Evolutionary conservation across 2,113 vertebrate genomes (phyloP), one percentile per base, ranked within the genome.

Genomic region (Tragelaphus scriptus): DNA sequence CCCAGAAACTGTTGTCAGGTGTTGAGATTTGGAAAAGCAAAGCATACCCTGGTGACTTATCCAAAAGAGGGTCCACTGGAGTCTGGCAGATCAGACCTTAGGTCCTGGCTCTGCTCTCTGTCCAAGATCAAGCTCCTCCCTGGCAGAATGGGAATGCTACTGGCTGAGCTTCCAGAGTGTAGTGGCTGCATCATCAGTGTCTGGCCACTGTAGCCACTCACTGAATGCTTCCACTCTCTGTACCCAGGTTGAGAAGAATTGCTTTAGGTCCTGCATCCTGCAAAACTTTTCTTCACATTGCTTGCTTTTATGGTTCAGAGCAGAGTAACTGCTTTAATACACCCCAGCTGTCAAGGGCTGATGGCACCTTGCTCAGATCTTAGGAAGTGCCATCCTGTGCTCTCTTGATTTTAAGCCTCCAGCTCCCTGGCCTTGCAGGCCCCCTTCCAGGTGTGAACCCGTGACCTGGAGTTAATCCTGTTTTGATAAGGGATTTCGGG

Each of bases 1-100:
- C n/a, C 55, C 11, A 49, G 63, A 95, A 51, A n/a, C 4, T 5
- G 10, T 32, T 25, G 28, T 30, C 36, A 11, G n/a, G 15, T 58
- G n/a, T 28, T 81, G 40, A 49, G 25, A n/a, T 61, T 71, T 90
- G n/a, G 75, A 47, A 89, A 93, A 93, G 28, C 30, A 25, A 49
- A 87, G 6, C 17, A 17, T 23, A n/a, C 49, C 40, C 55, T 84
- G n/a, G 28, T 9, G 51, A 3, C n/a, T 55, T 59, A 30, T 17
- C 30, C 6, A 26, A 30, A 59, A 8, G 84, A 32, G 8, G 6
- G 23, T n/a, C 30, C 9, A 0, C 16, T 28, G 55, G 61, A 28
- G 25, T 11, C 75, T 1, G 3, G 68, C 6, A 16, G 8, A 1
- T 32, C 9, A 30, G 32, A 49, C 21, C 36, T 13, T 25, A 17